phyloP scores from a whole-genome alignment of 2,797 vertebrate genomes.

The Botia almorhae region DNA sequence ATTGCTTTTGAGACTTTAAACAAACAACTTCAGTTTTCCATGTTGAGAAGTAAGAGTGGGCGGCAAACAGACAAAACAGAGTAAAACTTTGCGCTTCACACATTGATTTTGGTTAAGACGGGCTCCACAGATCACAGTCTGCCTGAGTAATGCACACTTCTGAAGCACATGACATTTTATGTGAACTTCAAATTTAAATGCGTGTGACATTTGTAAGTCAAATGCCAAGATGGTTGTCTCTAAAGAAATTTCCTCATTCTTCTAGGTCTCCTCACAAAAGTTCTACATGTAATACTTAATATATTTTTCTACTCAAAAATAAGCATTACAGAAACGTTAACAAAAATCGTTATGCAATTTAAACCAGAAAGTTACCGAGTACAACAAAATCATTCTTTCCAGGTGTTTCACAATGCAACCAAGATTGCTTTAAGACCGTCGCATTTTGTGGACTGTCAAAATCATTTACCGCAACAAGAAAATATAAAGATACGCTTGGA shows the following conservation, averaged over 20 bases:
- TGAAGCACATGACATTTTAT: slow-evolving; percentile 37
- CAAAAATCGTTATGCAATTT: not conserved
- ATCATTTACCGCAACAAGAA: slow-evolving; percentile 38
- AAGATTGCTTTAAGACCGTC: slow-evolving; percentile 11
- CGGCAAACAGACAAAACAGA: not conserved
- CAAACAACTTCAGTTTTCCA: slow-evolving; percentile 47
- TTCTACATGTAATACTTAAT: not conserved
- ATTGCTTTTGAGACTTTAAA: slow-evolving; percentile 32
- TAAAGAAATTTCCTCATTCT: not conserved
- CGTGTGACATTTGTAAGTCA: slow-evolving; percentile 23
- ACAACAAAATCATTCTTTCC: slow-evolving; percentile 15
- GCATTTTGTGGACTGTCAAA: slow-evolving; percentile 47
- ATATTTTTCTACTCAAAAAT: not conserved
- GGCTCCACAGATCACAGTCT: not conserved
- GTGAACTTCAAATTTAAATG: slow-evolving; percentile 18
- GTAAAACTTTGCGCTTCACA: not conserved
- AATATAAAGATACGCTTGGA: slow-evolving; percentile 43
- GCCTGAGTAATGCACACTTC: not conserved
- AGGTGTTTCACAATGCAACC: slow-evolving; percentile 34
- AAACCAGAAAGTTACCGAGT: not conserved
- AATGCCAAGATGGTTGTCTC: slow-evolving; percentile 23
- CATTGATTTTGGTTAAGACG: not conserved
- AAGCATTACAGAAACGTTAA: not conserved
- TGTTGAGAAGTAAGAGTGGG: not conserved
- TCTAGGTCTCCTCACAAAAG: not conserved